Percentiles rank a stretch among this genome's conserved stretches.
Conservation (phyloP, 2,888 invertebrate genomes). For the Neocrepidodera transversa region DNA sequence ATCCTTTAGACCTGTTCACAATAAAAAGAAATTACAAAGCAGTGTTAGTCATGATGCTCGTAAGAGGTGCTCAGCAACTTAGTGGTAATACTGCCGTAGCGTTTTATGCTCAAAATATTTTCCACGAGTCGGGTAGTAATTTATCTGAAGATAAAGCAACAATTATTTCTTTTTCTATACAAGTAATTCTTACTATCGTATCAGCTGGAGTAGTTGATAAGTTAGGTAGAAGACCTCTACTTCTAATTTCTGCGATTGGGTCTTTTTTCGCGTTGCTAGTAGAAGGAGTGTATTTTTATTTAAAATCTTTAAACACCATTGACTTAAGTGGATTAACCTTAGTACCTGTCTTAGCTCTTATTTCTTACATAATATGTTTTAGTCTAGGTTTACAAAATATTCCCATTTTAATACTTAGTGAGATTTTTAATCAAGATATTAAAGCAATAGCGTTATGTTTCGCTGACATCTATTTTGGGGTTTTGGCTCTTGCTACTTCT, state of each 20-base stretch:
- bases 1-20: conserved; percentile 64
- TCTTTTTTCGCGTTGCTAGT: conserved; percentile 58
- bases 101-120: no score
- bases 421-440: conserved; percentile 65
- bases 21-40: no score
- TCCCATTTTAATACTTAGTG: conserved; percentile 63
- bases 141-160: conserved; percentile 57
- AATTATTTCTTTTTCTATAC: conserved; percentile 61
- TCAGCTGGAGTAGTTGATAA: conserved; percentile 67
- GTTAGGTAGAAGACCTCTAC: conserved; percentile 63
- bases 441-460: conserved; percentile 67
- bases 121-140: no score
- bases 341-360: conserved; percentile 61
- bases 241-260: conserved; percentile 62
- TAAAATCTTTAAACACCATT: conserved; percentile 55
- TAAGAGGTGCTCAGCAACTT: conserved; percentile 64
- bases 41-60: conserved; percentile 67
- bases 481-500: conserved; percentile 61
- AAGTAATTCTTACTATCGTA: conserved; percentile 64
- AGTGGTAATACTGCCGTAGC: conserved; percentile 71
- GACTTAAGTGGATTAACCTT: conserved; percentile 56
- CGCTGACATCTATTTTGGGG: conserved; percentile 63
- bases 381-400: conserved; percentile 64
- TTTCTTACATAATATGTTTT: conserved; percentile 62
- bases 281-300: conserved; percentile 61